These are phyloP conservation scores for Stomatorhinus walkeri DNA, from an alignment of 2,797 vertebrate species.

Conservation along the genomic window DNA sequence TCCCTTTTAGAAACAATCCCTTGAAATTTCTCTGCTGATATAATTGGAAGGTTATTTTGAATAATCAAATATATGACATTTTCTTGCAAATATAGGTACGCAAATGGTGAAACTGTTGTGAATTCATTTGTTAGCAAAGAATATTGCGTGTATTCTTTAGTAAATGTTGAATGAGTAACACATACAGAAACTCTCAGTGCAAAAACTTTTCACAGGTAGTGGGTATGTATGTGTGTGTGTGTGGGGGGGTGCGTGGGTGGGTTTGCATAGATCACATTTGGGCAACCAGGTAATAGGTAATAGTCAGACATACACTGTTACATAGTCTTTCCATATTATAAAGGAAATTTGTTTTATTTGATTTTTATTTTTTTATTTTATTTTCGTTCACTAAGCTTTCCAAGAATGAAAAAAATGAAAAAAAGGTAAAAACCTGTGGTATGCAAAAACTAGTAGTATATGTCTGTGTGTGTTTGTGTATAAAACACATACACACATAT, in stretches of 20 bases:
- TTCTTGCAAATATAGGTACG: background rate
- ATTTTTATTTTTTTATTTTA: background rate
- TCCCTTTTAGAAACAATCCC: background rate
- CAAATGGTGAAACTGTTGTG: background rate
- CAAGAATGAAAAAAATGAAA: background rate
- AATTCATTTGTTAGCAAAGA: background rate
- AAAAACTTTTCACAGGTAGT: background rate
- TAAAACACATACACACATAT: background rate
- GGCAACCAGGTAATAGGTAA: background rate
- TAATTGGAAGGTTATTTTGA: background rate
- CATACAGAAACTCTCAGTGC: background rate
- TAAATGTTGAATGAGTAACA: background rate
- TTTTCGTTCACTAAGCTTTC: background rate
- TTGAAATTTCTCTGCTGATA: background rate
- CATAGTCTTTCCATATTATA: background rate
- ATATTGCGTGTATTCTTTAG: background rate
- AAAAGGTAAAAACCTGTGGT: background rate
- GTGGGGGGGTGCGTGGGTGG: too few species aligned
- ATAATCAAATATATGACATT: background rate
- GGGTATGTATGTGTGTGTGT: too few species aligned
- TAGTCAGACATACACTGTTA: background rate
- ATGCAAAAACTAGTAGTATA: background rate
- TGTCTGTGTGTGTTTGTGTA: too few species aligned
- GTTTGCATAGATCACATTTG: background rate
- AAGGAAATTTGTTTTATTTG: background rate